phyloP scores from a whole-genome alignment of 1,140 invertebrate species.

The Neodiprion virginianus region DNA sequence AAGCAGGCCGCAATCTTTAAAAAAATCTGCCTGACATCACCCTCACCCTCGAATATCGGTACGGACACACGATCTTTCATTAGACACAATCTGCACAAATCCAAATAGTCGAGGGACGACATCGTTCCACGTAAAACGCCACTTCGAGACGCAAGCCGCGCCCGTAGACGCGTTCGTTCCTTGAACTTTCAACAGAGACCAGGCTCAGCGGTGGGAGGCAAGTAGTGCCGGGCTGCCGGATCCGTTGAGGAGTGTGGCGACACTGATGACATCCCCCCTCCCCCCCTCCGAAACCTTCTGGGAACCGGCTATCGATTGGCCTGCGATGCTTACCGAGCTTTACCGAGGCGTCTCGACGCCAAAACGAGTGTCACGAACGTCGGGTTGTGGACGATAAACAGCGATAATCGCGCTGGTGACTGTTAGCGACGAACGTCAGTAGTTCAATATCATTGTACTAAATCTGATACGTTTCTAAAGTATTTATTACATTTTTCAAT shows the following conservation, averaged over 20 bases:
- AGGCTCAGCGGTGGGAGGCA: background rate
- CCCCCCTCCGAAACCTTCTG: background rate
- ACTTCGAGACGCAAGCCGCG: constrained; percentile 43
- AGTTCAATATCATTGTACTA: too few relatives aligned
- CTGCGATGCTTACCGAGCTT: background rate
- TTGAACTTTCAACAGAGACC: background rate
- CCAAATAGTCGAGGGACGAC: constrained; percentile 62
- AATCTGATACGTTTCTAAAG: too few relatives aligned
- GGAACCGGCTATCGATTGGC: background rate
- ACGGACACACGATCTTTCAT: constrained; percentile 66
- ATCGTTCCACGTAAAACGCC: constrained; percentile 53
- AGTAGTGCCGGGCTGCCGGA: background rate
- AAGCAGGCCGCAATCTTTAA: constrained; percentile 67
- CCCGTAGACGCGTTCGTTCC: constrained; percentile 25
- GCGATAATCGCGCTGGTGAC: too few relatives aligned
- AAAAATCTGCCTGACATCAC: constrained; percentile 64
- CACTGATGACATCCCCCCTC: background rate
- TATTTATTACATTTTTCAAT: too few relatives aligned
- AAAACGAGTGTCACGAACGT: background rate
- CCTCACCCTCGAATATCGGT: constrained; percentile 66
- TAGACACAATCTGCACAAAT: constrained; percentile 67
- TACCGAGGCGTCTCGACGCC: background rate
- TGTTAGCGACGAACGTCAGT: too few relatives aligned
- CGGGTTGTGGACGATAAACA: background rate
- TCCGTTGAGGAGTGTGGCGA: background rate